A percentile compares a stretch with the other conserved stretches of the same genome.
phyloP scores from a whole-genome alignment of 2,888 invertebrate genomes.

The Antitype chi region DNA sequence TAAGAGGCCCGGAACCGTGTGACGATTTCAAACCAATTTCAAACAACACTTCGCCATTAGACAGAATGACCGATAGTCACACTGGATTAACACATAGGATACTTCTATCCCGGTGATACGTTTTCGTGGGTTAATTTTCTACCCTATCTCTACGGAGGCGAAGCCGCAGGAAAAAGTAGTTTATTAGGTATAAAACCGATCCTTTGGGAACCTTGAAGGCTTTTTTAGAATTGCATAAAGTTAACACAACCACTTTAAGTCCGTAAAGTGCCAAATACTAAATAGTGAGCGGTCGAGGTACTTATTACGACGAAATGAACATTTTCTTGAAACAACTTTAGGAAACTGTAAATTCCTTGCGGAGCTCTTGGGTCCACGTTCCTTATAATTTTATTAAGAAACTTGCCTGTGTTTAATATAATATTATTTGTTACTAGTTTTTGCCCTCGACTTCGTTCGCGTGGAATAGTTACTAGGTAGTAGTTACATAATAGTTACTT shows the following conservation, averaged over 20 bases:
- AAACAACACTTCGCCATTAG: too few relatives aligned
- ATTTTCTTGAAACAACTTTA: conserved; percentile 11
- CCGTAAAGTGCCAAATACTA: conserved; percentile 26
- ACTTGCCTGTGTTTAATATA: not conserved
- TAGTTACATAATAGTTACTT: too few relatives aligned
- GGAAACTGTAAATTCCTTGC: conserved; percentile 4
- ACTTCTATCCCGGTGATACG: too few relatives aligned
- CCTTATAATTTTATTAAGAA: conserved; percentile 5
- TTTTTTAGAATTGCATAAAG: not conserved
- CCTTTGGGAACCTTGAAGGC: not conserved
- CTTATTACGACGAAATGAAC: conserved; percentile 15
- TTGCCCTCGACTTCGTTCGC: too few relatives aligned
- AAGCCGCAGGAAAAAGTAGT: not conserved
- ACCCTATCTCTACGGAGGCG: too few relatives aligned
- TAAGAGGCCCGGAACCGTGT: too few relatives aligned
- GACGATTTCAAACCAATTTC: too few relatives aligned
- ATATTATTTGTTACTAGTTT: not conserved
- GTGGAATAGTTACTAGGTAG: too few relatives aligned
- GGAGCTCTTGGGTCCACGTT: not conserved
- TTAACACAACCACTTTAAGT: conserved; percentile 4
- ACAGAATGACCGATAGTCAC: too few relatives aligned
- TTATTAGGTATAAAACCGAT: not conserved
- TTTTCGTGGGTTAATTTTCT: too few relatives aligned
- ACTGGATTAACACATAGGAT: too few relatives aligned
- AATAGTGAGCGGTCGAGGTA: conserved; percentile 24